Percentiles rank a stretch among this genome's conserved stretches.
These are phyloP conservation scores for Gymnarchus niloticus DNA, from an alignment of 2,113 vertebrate species.

Conservation along the genomic window DNA sequence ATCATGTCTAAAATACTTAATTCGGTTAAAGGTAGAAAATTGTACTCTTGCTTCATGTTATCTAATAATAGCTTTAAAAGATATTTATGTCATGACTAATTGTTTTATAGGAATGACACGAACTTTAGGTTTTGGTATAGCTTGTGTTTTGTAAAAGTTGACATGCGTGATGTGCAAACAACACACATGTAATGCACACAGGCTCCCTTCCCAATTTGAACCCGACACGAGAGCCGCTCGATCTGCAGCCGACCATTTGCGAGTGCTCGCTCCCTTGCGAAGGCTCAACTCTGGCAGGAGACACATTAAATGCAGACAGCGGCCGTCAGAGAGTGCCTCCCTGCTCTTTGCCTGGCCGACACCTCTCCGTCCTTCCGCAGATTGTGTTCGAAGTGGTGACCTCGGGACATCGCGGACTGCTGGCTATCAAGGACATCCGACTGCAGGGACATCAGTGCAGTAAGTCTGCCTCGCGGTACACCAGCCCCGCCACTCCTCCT, in stretches of 20 bases:
- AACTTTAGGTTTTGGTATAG: neutral
- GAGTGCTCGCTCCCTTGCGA: neutral
- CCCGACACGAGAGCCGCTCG: neutral
- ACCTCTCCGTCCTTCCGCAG: conserved; percentile 55
- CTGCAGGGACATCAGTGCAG: conserved; percentile 91
- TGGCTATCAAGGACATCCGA: conserved; percentile 87
- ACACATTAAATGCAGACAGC: neutral
- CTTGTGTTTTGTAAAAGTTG: no score
- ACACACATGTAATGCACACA: neutral
- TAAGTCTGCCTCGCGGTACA: conserved; percentile 59
- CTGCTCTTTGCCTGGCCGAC: neutral
- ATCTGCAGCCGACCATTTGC: neutral
- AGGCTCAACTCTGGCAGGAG: neutral
- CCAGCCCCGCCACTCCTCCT: neutral
- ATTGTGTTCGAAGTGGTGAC: conserved; percentile 85
- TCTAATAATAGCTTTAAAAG: neutral
- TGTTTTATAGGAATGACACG: neutral
- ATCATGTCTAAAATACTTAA: neutral
- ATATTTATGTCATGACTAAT: neutral
- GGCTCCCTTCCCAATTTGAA: neutral
- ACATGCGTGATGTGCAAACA: no score
- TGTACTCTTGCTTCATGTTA: neutral
- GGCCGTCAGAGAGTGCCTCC: neutral
- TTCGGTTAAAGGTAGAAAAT: neutral
- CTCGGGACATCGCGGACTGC: conserved; percentile 75